These are phyloP conservation scores for Drosophila borealis DNA, from an alignment of 2,888 invertebrate species.

Conservation along the genomic window DNA sequence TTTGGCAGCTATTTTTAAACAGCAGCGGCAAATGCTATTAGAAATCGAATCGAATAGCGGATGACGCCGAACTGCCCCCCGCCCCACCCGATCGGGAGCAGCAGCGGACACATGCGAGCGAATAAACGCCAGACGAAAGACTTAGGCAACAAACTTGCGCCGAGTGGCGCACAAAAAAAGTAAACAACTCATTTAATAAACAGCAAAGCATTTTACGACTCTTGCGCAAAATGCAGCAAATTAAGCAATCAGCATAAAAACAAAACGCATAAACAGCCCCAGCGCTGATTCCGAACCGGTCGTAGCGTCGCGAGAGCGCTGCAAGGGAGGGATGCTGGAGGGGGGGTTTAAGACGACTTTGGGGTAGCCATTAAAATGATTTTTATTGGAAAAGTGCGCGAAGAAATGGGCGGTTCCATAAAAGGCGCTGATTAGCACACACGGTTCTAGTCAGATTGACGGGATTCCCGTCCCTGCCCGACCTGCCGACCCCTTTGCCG, in stretches of 20 bases:
- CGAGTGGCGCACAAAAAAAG: constrained; percentile 44
- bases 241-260: constrained; percentile 80
- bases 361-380: constrained; percentile 60
- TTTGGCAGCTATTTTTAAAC: constrained; percentile 59
- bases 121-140: constrained; percentile 55
- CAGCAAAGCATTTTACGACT: constrained; percentile 66
- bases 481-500: not conserved
- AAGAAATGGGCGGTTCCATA: constrained; percentile 75
- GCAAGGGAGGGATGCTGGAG: no score
- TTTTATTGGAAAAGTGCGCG: constrained; percentile 80
- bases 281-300: constrained; percentile 60
- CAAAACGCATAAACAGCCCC: constrained; percentile 65
- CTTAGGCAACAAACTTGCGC: constrained; percentile 79
- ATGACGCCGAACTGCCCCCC: constrained; percentile 25
- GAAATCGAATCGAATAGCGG: constrained; percentile 53
- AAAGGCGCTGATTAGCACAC: constrained; percentile 72
- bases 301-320: not conserved
- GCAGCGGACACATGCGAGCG: no score
- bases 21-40: constrained; percentile 47
- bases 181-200: constrained; percentile 64
- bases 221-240: constrained; percentile 79
- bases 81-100: constrained; percentile 1
- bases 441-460: constrained; percentile 5
- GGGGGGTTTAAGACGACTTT: not conserved
- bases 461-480: not conserved